Evolutionary conservation across 2,888 invertebrate species (phyloP).

Genomic region (Eristalis pertinax): DNA sequence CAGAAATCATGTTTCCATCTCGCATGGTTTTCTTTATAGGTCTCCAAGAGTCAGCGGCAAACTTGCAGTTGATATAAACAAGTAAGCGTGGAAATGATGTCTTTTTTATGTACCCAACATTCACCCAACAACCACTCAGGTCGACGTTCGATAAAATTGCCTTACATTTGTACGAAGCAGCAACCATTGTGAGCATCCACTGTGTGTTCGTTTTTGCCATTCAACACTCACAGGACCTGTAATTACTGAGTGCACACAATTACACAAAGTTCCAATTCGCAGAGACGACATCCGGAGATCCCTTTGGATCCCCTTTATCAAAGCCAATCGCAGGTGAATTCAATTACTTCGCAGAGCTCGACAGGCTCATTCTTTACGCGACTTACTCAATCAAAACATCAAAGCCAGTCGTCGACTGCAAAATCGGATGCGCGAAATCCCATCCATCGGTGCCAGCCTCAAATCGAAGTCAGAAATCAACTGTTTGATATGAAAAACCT

Average conservation of each 20-base stretch:
- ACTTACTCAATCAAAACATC: constrained; percentile 34
- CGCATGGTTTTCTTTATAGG: not conserved
- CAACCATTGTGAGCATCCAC: too few species aligned
- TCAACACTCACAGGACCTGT: not conserved
- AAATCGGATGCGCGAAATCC: constrained; percentile 5
- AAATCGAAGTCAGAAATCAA: constrained; percentile 30
- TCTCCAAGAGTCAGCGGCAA: too few species aligned
- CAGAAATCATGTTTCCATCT: too few species aligned
- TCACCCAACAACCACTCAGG: too few species aligned
- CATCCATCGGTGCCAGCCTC: not conserved
- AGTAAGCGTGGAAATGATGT: too few species aligned
- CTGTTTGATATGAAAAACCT: constrained; percentile 5
- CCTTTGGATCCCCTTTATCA: not conserved
- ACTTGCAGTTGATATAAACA: too few species aligned
- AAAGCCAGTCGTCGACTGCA: constrained; percentile 42
- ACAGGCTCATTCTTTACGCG: not conserved
- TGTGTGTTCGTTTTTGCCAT: too few species aligned
- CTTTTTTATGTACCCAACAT: too few species aligned
- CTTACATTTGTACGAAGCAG: too few species aligned
- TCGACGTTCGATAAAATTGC: too few species aligned
- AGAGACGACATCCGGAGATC: not conserved
- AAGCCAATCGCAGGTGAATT: constrained; percentile 19
- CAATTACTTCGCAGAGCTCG: constrained; percentile 34
- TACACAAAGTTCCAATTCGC: not conserved
- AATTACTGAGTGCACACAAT: not conserved